Base-by-base conservation (phyloP, 2,113 vertebrate species). In the Anas platyrhynchos region DNA sequence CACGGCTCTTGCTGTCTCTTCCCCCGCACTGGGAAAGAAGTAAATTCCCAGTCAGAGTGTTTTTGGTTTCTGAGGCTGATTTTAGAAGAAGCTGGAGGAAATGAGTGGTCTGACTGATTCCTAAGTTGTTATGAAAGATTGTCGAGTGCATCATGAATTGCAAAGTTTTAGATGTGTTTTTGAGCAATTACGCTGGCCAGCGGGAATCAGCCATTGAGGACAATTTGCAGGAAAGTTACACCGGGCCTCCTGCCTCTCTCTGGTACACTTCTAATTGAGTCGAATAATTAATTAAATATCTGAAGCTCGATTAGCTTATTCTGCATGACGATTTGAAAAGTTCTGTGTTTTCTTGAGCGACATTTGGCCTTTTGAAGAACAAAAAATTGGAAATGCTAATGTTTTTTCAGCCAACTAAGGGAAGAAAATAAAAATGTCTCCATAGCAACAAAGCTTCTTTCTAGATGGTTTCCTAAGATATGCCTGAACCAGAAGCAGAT, bases 401-500 rank as follows among this genome's bases (percentile, higher is more conserved):
- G 97, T 98, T 98, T 97, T 97, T 98, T 96, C 93, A 98, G 96
- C 92, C 97, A 98, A 96, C 95, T 96, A 97, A 97, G 87, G 96
- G 73, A 96, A 97, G 97, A 97, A 98, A 98, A 98, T 98, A 98
- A 98, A 98, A 98, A 98, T 97, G 97, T 98, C 97, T 96, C 98
- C 98, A 98, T 99, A 98, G 98, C 97, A 98, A 98, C 98, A 98
- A 98, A 98, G 98, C 98, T 98, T 95, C 98, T 98, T 98, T 98
- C 96, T 98, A 97, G 97, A 98, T 98, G 97, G 96, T 96, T 98
- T 98, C 97, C 97, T 98, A 98, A 98, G 98, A 98, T 98, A 98
- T 98, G 97, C 96, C 97, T 98, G 97, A 98, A 98, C 97, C 96
- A 98, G 97, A 98, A 98, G 97, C 98, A 98, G 98, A 98, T 98